These are phyloP conservation scores for Stenichneumon culpator DNA, from an alignment of 2,888 invertebrate genomes.

Conservation along the genomic window DNA sequence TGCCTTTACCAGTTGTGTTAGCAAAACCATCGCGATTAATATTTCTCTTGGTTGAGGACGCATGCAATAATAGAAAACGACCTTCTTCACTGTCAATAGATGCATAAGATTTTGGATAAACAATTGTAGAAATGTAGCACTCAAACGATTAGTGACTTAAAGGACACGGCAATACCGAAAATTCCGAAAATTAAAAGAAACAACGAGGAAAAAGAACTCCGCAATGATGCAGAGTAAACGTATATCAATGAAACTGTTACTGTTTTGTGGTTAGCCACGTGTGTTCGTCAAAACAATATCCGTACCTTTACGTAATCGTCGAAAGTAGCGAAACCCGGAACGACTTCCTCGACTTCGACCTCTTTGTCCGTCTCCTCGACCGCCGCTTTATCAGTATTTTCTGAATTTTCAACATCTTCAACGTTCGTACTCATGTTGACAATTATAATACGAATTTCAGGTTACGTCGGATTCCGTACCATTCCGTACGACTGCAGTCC, in stretches of 20 bases:
- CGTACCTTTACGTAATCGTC: slow-evolving; percentile 84
- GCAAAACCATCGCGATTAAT: no score
- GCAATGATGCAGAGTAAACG: background rate
- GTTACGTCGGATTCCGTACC: slow-evolving; percentile 40
- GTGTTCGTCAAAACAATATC: slow-evolving; percentile 41
- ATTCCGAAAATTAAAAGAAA: background rate
- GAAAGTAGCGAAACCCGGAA: slow-evolving; percentile 82
- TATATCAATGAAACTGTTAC: background rate
- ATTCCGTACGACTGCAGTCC: background rate
- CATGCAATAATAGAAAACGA: no score
- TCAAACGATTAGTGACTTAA: no score
- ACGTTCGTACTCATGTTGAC: slow-evolving; percentile 54
- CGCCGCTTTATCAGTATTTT: slow-evolving; percentile 30
- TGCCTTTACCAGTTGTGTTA: no score
- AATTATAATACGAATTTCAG: slow-evolving; percentile 36
- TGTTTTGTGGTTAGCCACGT: slow-evolving; percentile 55
- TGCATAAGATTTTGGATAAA: no score
- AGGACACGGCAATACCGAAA: no score
- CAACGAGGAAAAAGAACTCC: background rate
- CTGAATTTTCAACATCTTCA: slow-evolving; percentile 34
- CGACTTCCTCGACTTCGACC: slow-evolving; percentile 66
- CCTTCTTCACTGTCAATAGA: no score
- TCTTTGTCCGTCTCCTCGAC: slow-evolving; percentile 35
- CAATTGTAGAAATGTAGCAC: no score
- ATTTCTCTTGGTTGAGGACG: no score